A percentile compares a stretch with the other conserved stretches of the same genome.
phyloP scores from a whole-genome alignment of 1,140 invertebrate genomes.

The Macrobrachium rosenbergii region DNA sequence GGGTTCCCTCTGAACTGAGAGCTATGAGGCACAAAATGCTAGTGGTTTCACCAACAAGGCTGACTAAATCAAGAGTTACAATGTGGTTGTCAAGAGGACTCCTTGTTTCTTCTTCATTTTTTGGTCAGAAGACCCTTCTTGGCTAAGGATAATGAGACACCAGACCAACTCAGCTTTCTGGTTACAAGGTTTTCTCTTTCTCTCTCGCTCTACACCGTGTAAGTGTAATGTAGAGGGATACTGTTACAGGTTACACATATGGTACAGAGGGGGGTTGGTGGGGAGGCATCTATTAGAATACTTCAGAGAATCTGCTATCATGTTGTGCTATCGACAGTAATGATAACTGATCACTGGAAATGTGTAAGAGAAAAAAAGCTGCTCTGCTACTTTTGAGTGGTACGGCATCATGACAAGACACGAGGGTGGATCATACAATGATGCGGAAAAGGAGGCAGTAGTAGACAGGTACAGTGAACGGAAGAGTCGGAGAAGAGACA shows the following conservation, averaged over 20 bases:
- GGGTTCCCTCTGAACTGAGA: too few relatives aligned
- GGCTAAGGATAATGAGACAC: not conserved
- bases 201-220: conserved; percentile 21
- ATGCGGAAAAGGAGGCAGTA: not conserved
- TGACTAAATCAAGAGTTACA: too few relatives aligned
- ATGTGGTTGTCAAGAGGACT: too few relatives aligned
- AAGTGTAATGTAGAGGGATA: conserved; percentile 1
- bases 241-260: conserved; percentile 33
- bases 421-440: not conserved
- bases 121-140: not conserved
- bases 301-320: conserved; percentile 23
- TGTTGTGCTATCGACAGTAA: not conserved
- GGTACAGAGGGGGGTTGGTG: conserved; percentile 55
- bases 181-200: not conserved
- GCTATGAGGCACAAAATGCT: too few relatives aligned
- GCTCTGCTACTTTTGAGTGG: not conserved
- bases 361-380: conserved; percentile 12
- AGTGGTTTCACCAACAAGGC: too few relatives aligned
- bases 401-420: not conserved
- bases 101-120: too few relatives aligned
- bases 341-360: conserved; percentile 26
- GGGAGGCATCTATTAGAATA: conserved; percentile 47
- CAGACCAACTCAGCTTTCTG: conserved; percentile 1
- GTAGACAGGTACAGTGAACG: conserved; percentile 43
- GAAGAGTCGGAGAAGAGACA: conserved; percentile 31